A percentile compares a stretch with the other conserved stretches of the same genome.
Conservation (phyloP, 2,113 vertebrate genomes). For the Calidris pygmaea region DNA sequence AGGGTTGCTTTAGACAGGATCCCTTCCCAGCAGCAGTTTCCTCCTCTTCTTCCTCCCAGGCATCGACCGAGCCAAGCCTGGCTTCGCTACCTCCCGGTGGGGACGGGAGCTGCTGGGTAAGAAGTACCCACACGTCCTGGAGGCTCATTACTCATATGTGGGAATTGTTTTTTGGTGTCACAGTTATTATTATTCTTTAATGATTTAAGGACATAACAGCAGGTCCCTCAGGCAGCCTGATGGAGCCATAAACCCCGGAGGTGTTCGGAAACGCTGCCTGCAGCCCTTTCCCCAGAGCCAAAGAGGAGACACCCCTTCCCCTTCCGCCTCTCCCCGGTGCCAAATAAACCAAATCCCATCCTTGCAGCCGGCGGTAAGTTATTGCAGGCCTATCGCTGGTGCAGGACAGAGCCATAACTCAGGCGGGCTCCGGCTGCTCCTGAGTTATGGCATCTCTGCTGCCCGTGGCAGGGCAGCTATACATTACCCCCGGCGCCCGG, state of each 20-base stretch:
- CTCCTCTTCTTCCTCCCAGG: neutral
- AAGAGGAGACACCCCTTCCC: neutral
- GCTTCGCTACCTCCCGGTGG: neutral
- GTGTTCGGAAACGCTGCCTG: neutral
- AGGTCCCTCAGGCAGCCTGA: neutral
- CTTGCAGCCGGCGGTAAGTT: neutral
- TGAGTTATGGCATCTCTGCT: conserved; percentile 1
- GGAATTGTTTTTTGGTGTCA: neutral
- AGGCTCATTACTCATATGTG: neutral
- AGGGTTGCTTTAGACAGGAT: neutral
- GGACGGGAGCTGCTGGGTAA: neutral
- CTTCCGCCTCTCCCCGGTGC: neutral
- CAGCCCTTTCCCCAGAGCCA: neutral
- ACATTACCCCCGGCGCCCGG: neutral
- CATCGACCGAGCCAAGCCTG: neutral
- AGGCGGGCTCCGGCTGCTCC: neutral
- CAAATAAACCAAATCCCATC: neutral
- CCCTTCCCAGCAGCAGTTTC: neutral
- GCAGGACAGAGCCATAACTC: conserved; percentile 28
- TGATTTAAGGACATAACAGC: conserved; percentile 16
- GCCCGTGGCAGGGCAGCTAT: neutral
- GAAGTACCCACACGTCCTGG: neutral
- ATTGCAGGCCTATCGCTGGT: neutral
- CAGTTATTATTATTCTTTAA: neutral
- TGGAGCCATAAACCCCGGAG: neutral